A percentile compares a stretch with the other conserved stretches of the same genome.
Evolutionary conservation across 2,888 invertebrate genomes (phyloP).

Genomic region (Acleris sparsana): DNA sequence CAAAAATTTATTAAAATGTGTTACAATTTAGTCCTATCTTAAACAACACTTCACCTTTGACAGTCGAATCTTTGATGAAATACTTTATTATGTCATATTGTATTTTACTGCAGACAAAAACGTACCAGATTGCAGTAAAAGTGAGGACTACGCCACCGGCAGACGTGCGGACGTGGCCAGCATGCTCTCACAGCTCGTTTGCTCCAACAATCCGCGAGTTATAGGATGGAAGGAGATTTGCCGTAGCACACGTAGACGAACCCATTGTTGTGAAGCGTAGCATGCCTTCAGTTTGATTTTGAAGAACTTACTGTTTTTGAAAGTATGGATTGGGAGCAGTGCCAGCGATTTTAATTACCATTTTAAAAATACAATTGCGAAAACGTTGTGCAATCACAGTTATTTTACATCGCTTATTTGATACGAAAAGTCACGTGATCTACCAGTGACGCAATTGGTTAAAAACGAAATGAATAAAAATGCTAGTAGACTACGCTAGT

Average conservation of each 20-base stretch:
- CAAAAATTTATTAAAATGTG: too few relatives aligned
- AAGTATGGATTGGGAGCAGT: too few relatives aligned
- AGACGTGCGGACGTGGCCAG: constrained; percentile 56
- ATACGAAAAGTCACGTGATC: too few relatives aligned
- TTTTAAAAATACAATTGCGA: too few relatives aligned
- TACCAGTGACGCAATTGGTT: too few relatives aligned
- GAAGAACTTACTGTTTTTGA: background rate
- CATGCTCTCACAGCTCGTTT: constrained; percentile 62
- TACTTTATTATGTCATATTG: background rate
- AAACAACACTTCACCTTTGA: background rate
- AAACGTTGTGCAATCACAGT: too few relatives aligned
- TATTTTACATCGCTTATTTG: too few relatives aligned
- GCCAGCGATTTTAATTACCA: too few relatives aligned
- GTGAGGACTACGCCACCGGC: background rate
- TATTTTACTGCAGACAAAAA: constrained; percentile 12
- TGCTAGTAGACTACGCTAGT: too few relatives aligned
- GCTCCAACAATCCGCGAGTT: constrained; percentile 59
- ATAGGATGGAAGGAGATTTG: constrained; percentile 57
- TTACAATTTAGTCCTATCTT: too few relatives aligned
- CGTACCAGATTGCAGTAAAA: constrained; percentile 6
- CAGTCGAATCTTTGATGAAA: background rate
- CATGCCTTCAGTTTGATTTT: constrained; percentile 42
- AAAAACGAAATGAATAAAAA: too few relatives aligned
- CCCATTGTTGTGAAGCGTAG: constrained; percentile 54
- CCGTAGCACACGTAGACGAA: constrained; percentile 64